Conservation (phyloP, 1,140 invertebrate genomes). For the Leptinotarsa texana region DNA sequence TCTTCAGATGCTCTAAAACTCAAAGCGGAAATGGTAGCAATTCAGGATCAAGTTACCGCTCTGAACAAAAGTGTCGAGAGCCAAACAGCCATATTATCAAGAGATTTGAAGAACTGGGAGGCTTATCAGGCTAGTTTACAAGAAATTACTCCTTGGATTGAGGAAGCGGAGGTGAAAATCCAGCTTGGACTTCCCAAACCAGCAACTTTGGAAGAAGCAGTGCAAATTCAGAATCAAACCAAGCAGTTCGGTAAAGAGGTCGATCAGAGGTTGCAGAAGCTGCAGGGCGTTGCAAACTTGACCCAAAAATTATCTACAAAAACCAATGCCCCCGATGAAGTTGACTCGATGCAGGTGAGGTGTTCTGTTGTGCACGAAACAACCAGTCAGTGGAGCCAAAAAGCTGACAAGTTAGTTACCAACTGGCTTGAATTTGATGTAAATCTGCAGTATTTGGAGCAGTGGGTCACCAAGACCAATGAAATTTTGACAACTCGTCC, state of each 20-base stretch:
- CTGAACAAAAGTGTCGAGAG: slow-evolving; percentile 73
- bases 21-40: slow-evolving; percentile 67
- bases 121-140: slow-evolving; percentile 78
- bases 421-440: slow-evolving; percentile 81
- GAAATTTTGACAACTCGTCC: slow-evolving; percentile 60
- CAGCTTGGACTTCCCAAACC: slow-evolving; percentile 74
- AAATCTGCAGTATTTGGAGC: slow-evolving; percentile 71
- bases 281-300: slow-evolving; percentile 73
- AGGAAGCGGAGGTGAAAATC: slow-evolving; percentile 80
- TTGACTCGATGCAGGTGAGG: slow-evolving; percentile 78
- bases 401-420: slow-evolving; percentile 76
- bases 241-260: slow-evolving; percentile 74
- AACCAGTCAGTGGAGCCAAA: slow-evolving; percentile 72
- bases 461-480: slow-evolving; percentile 73
- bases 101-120: slow-evolving; percentile 83
- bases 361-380: slow-evolving; percentile 78
- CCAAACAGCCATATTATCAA: slow-evolving; percentile 71
- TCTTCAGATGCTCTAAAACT: slow-evolving; percentile 70
- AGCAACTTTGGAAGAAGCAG: slow-evolving; percentile 77
- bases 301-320: slow-evolving; percentile 74
- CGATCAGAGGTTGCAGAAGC: slow-evolving; percentile 72
- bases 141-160: slow-evolving; percentile 85
- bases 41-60: slow-evolving; percentile 69
- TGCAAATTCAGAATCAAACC: slow-evolving; percentile 71
- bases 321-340: slow-evolving; percentile 76